Percentiles rank a stretch among this genome's conserved stretches.
Evolutionary conservation across 2,797 vertebrate genomes (phyloP).

Genomic region (Myiotriccus ornatus): DNA sequence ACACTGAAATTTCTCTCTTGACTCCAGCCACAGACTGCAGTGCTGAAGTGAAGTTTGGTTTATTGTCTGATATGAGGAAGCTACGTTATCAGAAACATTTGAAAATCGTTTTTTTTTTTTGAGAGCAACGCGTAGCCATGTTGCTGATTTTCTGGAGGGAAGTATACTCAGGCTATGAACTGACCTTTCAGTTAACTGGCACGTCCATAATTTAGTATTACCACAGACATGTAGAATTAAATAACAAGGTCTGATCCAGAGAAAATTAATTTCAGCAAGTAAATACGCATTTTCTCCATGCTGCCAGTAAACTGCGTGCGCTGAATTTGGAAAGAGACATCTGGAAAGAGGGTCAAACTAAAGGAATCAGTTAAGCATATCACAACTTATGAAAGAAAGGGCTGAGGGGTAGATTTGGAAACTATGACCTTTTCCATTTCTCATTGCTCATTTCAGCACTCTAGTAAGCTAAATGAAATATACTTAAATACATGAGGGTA

Average conservation of each 20-base stretch:
- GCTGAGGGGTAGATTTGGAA: not conserved
- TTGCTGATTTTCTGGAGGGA: not conserved
- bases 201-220: not conserved
- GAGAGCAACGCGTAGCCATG: not conserved
- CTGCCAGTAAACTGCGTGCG: not conserved
- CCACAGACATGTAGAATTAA: not conserved
- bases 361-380: not conserved
- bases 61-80: not conserved
- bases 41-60: not conserved
- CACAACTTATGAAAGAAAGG: not conserved
- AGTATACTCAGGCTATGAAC: not conserved
- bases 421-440: not conserved
- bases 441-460: not conserved
- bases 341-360: not conserved
- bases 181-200: not conserved
- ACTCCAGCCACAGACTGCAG: not conserved
- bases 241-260: not conserved
- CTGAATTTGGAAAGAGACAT: not conserved
- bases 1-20: not conserved
- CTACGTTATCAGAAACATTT: not conserved
- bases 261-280: slow-evolving; percentile 6
- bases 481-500: not conserved
- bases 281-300: not conserved
- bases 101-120: not conserved
- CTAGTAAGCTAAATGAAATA: not conserved